phyloP scores from a whole-genome alignment of 23 tunicate species.

The Halocynthia aurantium region DNA sequence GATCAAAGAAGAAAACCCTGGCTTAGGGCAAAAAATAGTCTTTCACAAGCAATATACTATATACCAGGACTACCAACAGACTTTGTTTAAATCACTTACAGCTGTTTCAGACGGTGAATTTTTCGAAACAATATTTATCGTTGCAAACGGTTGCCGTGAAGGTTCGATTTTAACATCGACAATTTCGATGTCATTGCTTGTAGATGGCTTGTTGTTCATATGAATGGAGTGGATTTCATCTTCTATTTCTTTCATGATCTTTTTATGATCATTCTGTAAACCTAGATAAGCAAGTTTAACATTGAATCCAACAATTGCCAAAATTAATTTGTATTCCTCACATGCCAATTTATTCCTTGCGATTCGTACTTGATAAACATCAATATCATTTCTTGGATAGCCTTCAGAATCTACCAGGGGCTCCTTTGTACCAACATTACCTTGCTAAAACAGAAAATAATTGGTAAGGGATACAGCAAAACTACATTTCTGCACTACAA shows the following conservation, averaged over 20 bases:
- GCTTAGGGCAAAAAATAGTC: too few species aligned
- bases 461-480: too few species aligned
- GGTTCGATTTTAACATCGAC: constrained; percentile 8
- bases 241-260: constrained; percentile 70
- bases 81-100: neutral
- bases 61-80: too few species aligned
- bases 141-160: constrained; percentile 38
- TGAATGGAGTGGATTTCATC: constrained; percentile 42
- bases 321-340: neutral
- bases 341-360: constrained; percentile 59
- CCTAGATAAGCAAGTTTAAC: neutral
- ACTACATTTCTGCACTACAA: too few species aligned
- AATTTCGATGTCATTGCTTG: neutral
- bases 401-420: constrained; percentile 81
- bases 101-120: constrained; percentile 82
- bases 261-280: constrained; percentile 77
- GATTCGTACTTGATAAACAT: constrained; percentile 69
- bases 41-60: too few species aligned
- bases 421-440: constrained; percentile 71
- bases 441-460: constrained; percentile 21
- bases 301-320: neutral
- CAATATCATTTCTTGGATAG: constrained; percentile 87
- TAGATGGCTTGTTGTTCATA: constrained; percentile 11
- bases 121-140: constrained; percentile 50
- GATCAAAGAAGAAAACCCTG: too few species aligned